Percentiles rank a stretch among this genome's conserved stretches.
phyloP scores from a whole-genome alignment of 2,113 vertebrate genomes.

The Eretmochelys imbricata region DNA sequence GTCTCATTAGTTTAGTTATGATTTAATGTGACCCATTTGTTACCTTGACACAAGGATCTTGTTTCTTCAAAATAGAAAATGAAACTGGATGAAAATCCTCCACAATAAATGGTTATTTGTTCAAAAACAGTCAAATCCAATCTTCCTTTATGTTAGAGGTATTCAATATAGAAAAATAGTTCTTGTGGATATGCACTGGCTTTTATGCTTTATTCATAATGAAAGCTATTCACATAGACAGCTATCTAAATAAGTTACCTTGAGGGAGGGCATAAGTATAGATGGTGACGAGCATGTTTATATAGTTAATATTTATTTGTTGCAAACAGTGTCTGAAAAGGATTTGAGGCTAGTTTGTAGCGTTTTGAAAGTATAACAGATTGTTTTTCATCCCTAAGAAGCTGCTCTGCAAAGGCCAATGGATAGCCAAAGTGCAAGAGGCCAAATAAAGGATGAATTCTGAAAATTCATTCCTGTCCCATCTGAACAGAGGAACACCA shows the following conservation, averaged over 20 bases:
- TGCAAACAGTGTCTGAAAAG: slow-evolving; percentile 17
- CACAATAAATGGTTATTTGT: slow-evolving; percentile 71
- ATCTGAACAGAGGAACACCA: slow-evolving; percentile 11
- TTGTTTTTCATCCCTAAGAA: slow-evolving; percentile 26
- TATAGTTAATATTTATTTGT: slow-evolving; percentile 55
- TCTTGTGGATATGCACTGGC: slow-evolving; percentile 12
- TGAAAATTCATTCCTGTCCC: slow-evolving; percentile 35
- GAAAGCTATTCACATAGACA: slow-evolving; percentile 57
- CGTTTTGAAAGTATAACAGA: slow-evolving; percentile 12
- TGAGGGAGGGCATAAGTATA: slow-evolving; percentile 49
- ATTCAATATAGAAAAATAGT: slow-evolving; percentile 67
- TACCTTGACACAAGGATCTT: slow-evolving; percentile 53
- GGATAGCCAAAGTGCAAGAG: not conserved
- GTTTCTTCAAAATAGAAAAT: slow-evolving; percentile 65
- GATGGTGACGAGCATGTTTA: slow-evolving; percentile 55
- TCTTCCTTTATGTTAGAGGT: slow-evolving; percentile 69
- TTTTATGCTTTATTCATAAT: slow-evolving; percentile 66
- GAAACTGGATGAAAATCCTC: slow-evolving; percentile 60
- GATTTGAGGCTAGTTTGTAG: not conserved
- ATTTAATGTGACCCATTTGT: slow-evolving; percentile 58
- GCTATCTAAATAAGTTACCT: slow-evolving; percentile 63
- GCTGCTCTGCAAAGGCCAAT: not conserved
- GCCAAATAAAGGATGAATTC: slow-evolving; percentile 43
- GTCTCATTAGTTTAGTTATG: slow-evolving; percentile 52
- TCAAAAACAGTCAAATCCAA: slow-evolving; percentile 63